These are phyloP conservation scores for Celastrina argiolus DNA, from an alignment of 2,888 invertebrate genomes.

Conservation along the genomic window DNA sequence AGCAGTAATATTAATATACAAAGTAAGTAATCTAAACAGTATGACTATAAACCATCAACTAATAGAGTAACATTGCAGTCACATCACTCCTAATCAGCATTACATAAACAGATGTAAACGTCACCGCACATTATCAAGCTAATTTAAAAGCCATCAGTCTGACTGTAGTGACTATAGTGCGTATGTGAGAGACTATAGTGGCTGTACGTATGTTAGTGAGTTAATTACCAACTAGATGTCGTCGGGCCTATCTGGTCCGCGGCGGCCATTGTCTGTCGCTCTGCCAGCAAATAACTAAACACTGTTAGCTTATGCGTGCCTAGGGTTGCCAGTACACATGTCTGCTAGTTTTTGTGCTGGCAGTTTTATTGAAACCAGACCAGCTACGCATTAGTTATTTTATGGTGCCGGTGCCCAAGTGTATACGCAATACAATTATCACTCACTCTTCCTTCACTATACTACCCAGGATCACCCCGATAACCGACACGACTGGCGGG, in stretches of 20 bases:
- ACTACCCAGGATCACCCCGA: too few relatives aligned
- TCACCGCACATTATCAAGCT: slow-evolving; percentile 23
- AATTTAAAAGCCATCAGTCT: slow-evolving; percentile 30
- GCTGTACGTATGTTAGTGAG: slow-evolving; percentile 33
- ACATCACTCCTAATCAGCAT: not conserved
- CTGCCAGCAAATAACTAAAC: slow-evolving; percentile 62
- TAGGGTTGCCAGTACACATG: slow-evolving; percentile 44
- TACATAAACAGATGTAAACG: not conserved
- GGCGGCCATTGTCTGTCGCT: slow-evolving; percentile 56
- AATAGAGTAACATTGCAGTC: not conserved
- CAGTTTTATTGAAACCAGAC: too few relatives aligned
- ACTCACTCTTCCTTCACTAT: too few relatives aligned
- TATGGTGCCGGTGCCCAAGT: too few relatives aligned
- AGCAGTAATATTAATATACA: too few relatives aligned
- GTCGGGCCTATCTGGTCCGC: slow-evolving; percentile 53
- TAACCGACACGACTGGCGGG: too few relatives aligned
- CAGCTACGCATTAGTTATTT: too few relatives aligned
- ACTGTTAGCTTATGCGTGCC: slow-evolving; percentile 52
- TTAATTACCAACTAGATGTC: slow-evolving; percentile 40
- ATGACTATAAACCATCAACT: not conserved
- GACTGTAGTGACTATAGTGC: not conserved
- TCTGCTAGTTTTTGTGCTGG: not conserved
- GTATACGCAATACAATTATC: too few relatives aligned
- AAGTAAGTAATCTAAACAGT: too few relatives aligned
- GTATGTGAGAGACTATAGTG: not conserved